A percentile compares a stretch with the other conserved stretches of the same genome.
Evolutionary conservation across 2,113 vertebrate genomes (phyloP).

Genomic region (Myrmecophaga tridactyla): DNA sequence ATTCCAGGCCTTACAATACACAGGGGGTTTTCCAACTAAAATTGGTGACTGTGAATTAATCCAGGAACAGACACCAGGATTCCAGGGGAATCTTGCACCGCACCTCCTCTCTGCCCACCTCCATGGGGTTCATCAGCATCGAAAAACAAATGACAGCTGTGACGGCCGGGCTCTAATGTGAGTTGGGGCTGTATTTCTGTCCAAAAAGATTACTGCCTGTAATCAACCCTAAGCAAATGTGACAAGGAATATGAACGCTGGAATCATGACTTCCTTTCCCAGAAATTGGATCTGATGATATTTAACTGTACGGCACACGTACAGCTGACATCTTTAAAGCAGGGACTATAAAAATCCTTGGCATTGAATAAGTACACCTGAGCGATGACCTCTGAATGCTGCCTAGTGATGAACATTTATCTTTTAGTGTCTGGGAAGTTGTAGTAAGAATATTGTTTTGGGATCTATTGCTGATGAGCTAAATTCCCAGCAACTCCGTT

Average conservation of each 20-base stretch:
- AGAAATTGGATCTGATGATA: constrained; percentile 26
- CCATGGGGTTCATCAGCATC: background rate
- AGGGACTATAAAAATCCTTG: background rate
- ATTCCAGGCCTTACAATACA: no score
- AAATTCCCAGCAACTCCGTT: background rate
- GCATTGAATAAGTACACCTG: constrained; percentile 32
- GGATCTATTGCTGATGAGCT: background rate
- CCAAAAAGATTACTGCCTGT: constrained; percentile 34
- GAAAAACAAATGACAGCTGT: constrained; percentile 20
- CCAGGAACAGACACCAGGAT: background rate
- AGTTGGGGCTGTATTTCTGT: constrained; percentile 52
- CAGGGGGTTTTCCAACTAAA: background rate
- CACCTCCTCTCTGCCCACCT: background rate
- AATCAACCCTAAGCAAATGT: constrained; percentile 41
- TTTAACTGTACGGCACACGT: background rate
- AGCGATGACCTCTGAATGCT: constrained; percentile 8
- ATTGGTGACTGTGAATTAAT: constrained; percentile 18
- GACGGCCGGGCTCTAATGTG: background rate
- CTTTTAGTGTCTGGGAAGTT: constrained; percentile 1
- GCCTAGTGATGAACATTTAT: background rate
- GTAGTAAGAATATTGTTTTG: background rate
- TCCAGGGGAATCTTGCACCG: background rate
- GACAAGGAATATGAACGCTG: background rate
- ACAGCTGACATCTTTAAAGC: constrained; percentile 1
- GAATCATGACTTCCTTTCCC: constrained; percentile 46